Conservation (phyloP, 2,113 vertebrate species). For the Seriola aureovittata region DNA sequence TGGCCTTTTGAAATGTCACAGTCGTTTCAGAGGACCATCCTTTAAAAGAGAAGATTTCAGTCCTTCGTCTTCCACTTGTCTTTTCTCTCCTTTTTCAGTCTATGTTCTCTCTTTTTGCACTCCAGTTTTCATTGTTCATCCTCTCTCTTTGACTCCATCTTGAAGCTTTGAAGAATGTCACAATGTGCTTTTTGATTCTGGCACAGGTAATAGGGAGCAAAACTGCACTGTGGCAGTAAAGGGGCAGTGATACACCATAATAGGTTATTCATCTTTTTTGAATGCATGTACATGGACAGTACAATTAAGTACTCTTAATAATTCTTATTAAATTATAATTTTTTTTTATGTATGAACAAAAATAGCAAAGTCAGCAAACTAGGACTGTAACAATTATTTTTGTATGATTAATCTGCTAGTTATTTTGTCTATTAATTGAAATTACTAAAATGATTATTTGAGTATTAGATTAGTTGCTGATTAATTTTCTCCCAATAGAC, state of each 20-base stretch:
- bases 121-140: conserved; percentile 50
- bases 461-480: neutral
- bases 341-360: neutral
- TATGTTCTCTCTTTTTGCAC: conserved; percentile 33
- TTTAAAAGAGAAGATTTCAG: conserved; percentile 67
- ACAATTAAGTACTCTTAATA: neutral
- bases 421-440: neutral
- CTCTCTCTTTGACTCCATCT: conserved; percentile 42
- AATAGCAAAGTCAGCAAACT: neutral
- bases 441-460: neutral
- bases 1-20: conserved; percentile 83
- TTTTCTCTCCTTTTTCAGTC: conserved; percentile 52
- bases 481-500: neutral
- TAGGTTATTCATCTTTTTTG: conserved; percentile 19
- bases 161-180: conserved; percentile 55
- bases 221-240: conserved; percentile 26
- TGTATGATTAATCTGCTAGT: neutral
- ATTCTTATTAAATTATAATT: neutral
- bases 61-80: conserved; percentile 60
- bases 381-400: too few species aligned
- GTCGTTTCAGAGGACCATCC: conserved; percentile 70
- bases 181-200: conserved; percentile 56
- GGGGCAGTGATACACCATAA: conserved; percentile 19
- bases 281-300: conserved; percentile 1
- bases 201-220: conserved; percentile 26